Base-by-base conservation (phyloP, 1,140 invertebrate genomes). In the Nasonia giraulti region DNA sequence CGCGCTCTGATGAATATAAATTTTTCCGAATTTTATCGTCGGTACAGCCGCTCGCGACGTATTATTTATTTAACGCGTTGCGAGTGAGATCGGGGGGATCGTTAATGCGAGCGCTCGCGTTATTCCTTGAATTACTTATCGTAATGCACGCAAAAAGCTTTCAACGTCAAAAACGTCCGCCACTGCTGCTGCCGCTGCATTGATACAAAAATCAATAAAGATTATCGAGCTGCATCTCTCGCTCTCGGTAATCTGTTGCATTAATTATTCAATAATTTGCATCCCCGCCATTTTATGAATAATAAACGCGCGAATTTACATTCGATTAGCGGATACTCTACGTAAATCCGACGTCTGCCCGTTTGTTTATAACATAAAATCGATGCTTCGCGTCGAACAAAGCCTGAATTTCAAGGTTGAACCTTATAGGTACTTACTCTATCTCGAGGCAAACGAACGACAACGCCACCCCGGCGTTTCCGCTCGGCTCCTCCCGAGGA, bases 361-460 rank as follows among this genome's bases (percentile, higher is more conserved):
- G 27, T 27, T 27, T 27, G 27, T 27, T 27, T 27, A 27, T 27
- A 27, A 27, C 27, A 2, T 27, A 27, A 27, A 27, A 27, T 27
- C 27, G 27, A 27, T 27, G 27, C 27, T 27, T 27, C 27, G 27
- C 27, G 27, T 27, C 27, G 27, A 27, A n/a, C 17, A 44, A 40
- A 76, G 82, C 68, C n/a, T 44, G 33, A 80, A 80, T 79, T 80
- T 84, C 83, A 80, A 80, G 83, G 78, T 85, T 76, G 68, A 31
- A 10, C 44, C 20, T 27, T 78, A 31, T 40, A 50, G 14, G 40
- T 27, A 23, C 33, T 11, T 17, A 27, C 47, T 62, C 11, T 12
- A 27, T 27, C 68, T 8, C 27, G 33, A 23, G n/a, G 68, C 23
- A 47, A 76, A 47, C 17, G n/a, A 31, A 33, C 23, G 68, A 69